These are phyloP conservation scores for Nothoprocta perdicaria DNA, from an alignment of 2,113 vertebrate genomes.

Conservation along the genomic window DNA sequence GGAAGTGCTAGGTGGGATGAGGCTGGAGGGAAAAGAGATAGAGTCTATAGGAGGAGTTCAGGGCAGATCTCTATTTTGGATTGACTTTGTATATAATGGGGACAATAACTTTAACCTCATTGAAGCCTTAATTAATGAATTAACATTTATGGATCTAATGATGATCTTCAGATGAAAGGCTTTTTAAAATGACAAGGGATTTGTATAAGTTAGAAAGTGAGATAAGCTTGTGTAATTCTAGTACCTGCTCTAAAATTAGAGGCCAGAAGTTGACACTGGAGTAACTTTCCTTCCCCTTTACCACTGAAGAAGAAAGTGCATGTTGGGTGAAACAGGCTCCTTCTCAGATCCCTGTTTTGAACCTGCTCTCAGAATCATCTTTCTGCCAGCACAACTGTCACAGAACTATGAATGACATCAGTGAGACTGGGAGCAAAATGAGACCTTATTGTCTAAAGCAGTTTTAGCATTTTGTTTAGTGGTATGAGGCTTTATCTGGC, in stretches of 20 bases:
- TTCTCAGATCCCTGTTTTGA: not conserved
- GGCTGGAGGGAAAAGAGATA: not conserved
- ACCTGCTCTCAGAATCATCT: not conserved
- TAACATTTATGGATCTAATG: slow-evolving; percentile 41
- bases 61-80: not conserved
- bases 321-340: not conserved
- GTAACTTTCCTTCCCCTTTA: slow-evolving; percentile 37
- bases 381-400: not conserved
- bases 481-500: not conserved
- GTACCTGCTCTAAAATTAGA: slow-evolving; percentile 6
- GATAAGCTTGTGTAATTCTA: not conserved
- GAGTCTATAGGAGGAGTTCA: not conserved
- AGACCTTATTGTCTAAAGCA: not conserved
- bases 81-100: not conserved
- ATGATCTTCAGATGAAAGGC: slow-evolving; percentile 36
- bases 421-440: not conserved
- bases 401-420: not conserved
- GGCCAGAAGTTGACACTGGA: slow-evolving; percentile 20
- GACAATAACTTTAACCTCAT: not conserved
- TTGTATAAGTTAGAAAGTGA: slow-evolving; percentile 13
- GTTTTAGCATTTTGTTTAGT: not conserved
- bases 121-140: slow-evolving; percentile 27
- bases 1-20: accelerated
- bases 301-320: slow-evolving; percentile 21
- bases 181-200: slow-evolving; percentile 46